These are phyloP conservation scores for Microdon myrmicae DNA, from an alignment of 2,888 invertebrate genomes.

Conservation along the genomic window DNA sequence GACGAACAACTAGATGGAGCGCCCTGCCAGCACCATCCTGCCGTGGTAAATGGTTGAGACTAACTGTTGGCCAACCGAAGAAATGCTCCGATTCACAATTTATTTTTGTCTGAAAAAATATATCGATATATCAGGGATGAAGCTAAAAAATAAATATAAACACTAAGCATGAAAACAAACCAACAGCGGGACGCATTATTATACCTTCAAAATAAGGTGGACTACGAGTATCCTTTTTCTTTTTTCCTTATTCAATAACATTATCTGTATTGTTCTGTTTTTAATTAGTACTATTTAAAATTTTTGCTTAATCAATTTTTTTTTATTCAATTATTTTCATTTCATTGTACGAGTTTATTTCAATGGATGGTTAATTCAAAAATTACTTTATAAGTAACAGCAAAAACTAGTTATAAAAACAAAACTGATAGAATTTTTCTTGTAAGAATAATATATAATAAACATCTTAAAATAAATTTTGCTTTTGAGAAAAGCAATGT, in stretches of 20 bases:
- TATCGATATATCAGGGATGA: too few species aligned
- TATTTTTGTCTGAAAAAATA: slow-evolving; percentile 63
- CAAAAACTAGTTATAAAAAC: slow-evolving; percentile 14
- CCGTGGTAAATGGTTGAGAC: slow-evolving; percentile 86
- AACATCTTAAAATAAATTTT: slow-evolving; percentile 17
- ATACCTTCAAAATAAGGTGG: too few species aligned
- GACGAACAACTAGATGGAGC: slow-evolving; percentile 82
- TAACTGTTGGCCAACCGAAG: slow-evolving; percentile 67
- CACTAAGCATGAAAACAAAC: slow-evolving; percentile 3
- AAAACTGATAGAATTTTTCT: slow-evolving; percentile 43
- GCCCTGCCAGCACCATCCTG: slow-evolving; percentile 87
- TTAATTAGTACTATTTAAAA: not conserved
- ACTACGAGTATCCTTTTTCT: slow-evolving; percentile 12
- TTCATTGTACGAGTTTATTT: slow-evolving; percentile 5
- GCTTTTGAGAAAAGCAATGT: slow-evolving; percentile 42
- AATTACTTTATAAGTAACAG: slow-evolving; percentile 29
- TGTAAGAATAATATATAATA: slow-evolving; percentile 26
- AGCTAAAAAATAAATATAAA: not conserved
- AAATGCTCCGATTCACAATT: slow-evolving; percentile 66
- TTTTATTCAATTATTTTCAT: slow-evolving; percentile 8
- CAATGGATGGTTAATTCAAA: slow-evolving; percentile 34
- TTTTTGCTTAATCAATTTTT: slow-evolving; percentile 7
- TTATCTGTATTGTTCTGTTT: not conserved
- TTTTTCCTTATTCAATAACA: slow-evolving; percentile 7
- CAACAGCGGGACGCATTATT: slow-evolving; percentile 39